phyloP scores from a whole-genome alignment of 2,113 vertebrate genomes.

The Plestiodon gilberti region DNA sequence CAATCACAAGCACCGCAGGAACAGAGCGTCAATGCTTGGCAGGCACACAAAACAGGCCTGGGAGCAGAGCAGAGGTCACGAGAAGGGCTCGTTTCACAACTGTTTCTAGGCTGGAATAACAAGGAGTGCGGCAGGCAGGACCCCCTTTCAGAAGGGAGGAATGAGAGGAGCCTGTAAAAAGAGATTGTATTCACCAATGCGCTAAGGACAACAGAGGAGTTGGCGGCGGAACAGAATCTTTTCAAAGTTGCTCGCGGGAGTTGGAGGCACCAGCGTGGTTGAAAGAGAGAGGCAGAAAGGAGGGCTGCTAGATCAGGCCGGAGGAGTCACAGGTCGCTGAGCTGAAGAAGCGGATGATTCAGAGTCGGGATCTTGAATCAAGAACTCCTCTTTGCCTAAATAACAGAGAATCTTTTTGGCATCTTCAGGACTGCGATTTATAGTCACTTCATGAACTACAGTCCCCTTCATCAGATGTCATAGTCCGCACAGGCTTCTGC shows the following conservation, averaged over 20 bases:
- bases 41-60: constrained; percentile 61
- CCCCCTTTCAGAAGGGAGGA: background rate
- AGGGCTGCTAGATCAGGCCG: background rate
- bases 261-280: background rate
- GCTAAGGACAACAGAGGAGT: background rate
- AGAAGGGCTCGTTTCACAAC: background rate
- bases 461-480: no score
- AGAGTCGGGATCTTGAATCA: no score
- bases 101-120: background rate
- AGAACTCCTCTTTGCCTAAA: no score
- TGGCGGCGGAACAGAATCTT: background rate
- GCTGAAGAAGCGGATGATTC: no score
- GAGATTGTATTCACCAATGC: background rate
- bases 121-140: background rate
- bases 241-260: background rate
- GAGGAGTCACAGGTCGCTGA: no score
- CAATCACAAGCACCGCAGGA: background rate
- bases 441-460: no score
- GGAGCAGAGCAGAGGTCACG: constrained; percentile 47
- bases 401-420: no score
- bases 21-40: constrained; percentile 33
- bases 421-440: no score
- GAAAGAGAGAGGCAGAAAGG: background rate
- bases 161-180: background rate
- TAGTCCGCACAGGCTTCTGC: no score